phyloP scores from a whole-genome alignment of 2,113 vertebrate species.

The Nibea coibor region DNA sequence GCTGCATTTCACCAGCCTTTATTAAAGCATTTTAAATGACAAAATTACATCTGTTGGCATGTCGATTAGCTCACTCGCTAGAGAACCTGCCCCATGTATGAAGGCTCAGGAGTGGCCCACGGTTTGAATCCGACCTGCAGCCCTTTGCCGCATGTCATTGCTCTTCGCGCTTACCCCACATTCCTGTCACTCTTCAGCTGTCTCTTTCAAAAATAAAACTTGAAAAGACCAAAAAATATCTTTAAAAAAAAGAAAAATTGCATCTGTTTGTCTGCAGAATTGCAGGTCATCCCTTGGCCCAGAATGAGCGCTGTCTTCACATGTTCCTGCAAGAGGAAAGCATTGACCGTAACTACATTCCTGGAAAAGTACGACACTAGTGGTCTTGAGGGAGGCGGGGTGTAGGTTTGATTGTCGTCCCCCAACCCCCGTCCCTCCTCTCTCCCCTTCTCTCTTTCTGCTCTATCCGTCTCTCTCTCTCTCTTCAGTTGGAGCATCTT shows the following conservation, averaged over 20 bases:
- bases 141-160: too few species aligned
- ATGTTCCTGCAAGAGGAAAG: conserved; percentile 99
- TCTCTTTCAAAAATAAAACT: too few species aligned
- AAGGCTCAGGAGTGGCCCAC: too few species aligned
- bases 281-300: conserved; percentile 98
- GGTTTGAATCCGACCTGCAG: too few species aligned
- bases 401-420: conserved; percentile 65
- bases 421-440: too few species aligned
- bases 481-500: conserved; percentile 37
- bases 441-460: conserved; percentile 24
- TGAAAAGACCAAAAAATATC: too few species aligned
- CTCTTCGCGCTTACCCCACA: too few species aligned
- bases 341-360: conserved; percentile 99
- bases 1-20: neutral
- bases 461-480: conserved; percentile 37
- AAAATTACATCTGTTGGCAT: neutral
- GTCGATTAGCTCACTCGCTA: too few species aligned
- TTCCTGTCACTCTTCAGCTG: too few species aligned
- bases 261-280: conserved; percentile 85
- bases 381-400: conserved; percentile 70
- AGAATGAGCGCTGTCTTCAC: conserved; percentile 99
- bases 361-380: conserved; percentile 98
- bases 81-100: too few species aligned
- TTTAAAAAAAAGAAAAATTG: conserved; percentile 3
- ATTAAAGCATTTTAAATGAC: neutral